Evolutionary conservation across 2,113 vertebrate genomes (phyloP).

Genomic region (Mastomys natalensis): DNA sequence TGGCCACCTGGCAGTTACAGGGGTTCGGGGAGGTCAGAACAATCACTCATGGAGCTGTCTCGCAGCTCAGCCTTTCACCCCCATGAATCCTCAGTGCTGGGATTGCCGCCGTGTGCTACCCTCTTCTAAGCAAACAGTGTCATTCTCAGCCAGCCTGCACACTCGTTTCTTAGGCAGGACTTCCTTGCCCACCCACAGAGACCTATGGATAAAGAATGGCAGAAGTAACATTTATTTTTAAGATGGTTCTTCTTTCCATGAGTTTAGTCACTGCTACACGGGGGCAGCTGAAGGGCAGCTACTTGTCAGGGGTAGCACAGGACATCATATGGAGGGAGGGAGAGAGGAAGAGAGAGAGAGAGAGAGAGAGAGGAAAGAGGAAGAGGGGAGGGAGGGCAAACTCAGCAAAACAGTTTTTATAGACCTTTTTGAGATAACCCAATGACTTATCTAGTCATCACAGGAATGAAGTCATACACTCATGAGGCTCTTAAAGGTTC

Average conservation of each 20-base stretch:
- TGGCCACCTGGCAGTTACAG: not conserved
- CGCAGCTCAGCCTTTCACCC: not conserved
- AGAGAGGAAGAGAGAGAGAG: not conserved
- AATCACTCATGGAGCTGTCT: not conserved
- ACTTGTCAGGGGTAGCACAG: not conserved
- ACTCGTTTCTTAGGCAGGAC: not conserved
- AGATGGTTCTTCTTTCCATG: not conserved
- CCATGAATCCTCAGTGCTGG: not conserved
- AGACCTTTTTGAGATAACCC: not conserved
- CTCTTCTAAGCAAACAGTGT: not conserved
- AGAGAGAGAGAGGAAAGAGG: not conserved
- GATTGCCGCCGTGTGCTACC: not conserved
- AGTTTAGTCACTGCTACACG: not conserved
- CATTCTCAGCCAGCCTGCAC: fast-evolving
- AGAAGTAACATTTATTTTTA: not conserved
- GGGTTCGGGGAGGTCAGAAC: not conserved
- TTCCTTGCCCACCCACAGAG: not conserved
- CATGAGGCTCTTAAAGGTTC: not conserved
- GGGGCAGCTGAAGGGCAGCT: fast-evolving
- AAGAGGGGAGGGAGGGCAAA: not conserved
- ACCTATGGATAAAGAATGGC: not conserved
- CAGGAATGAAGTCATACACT: not conserved
- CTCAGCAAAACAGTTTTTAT: not conserved
- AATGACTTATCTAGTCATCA: not conserved
- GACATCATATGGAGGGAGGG: too few relatives aligned